Conservation (phyloP, 2,113 vertebrate species). For the Madoqua kirkii region DNA sequence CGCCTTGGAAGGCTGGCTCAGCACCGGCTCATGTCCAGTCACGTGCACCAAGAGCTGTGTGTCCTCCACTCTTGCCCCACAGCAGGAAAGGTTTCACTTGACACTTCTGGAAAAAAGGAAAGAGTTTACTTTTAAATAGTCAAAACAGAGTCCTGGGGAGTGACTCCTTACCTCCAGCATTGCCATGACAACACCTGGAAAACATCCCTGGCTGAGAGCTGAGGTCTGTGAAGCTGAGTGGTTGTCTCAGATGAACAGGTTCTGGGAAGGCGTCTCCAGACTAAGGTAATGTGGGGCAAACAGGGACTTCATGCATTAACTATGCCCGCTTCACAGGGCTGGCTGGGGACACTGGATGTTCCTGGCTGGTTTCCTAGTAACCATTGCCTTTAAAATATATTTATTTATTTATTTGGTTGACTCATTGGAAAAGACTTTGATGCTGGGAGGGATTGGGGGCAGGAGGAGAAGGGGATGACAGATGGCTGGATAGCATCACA, state of each 20-base stretch:
- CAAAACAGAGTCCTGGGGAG: conserved; percentile 56
- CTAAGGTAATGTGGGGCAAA: neutral
- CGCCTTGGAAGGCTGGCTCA: neutral
- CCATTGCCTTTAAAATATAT: neutral
- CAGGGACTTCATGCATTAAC: neutral
- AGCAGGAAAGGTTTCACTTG: conserved; percentile 37
- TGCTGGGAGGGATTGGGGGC: no score
- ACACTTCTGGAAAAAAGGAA: conserved; percentile 37
- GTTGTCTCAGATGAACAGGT: neutral
- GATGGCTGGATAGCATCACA: no score
- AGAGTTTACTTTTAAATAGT: conserved; percentile 62
- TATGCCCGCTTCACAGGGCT: neutral
- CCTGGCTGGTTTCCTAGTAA: neutral
- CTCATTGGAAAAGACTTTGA: no score
- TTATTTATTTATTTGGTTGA: neutral
- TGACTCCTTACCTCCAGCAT: conserved; percentile 70
- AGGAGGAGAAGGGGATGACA: no score
- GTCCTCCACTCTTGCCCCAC: neutral
- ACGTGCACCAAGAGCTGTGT: neutral
- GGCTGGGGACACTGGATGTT: neutral
- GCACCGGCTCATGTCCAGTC: neutral
- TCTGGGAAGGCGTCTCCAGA: neutral
- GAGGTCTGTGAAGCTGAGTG: neutral
- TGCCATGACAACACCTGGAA: conserved; percentile 78
- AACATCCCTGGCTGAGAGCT: neutral